Base-by-base conservation (phyloP, 2,797 vertebrate genomes). In the Rhinatrema bivittatum region DNA sequence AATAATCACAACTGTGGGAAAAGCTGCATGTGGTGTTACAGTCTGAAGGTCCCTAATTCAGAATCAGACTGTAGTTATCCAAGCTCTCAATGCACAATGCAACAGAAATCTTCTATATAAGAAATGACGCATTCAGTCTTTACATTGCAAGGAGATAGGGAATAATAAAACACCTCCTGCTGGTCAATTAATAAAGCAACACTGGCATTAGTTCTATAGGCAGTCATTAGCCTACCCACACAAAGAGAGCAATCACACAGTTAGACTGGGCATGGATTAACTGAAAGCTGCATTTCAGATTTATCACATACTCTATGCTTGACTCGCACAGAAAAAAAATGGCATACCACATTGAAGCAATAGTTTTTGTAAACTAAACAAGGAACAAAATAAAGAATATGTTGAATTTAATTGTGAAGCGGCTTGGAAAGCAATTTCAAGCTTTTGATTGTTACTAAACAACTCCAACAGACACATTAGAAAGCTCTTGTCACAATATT, bases 241-340 rank as follows among this genome's bases (percentile, higher is more conserved):
- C 37, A 38, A 48, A 53, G 12, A 8, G 13, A 52, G 60, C 31
- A 49, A 39, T 33, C 23, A 45, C 50, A 48, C 65, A 37, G 7
- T 38, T 56, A 5, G 22, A 62, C 63, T 31, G 6, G 43, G 18
- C 31, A 32, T 32, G 10, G 53, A 4, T 17, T 58, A 18, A 43
- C 65, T 70, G 17, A 62, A 38, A 65, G 9, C 46, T 12, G 32
- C 50, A 55, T 18, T 7, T 61, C 36, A 44, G 20, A 50, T 16
- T 17, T 43, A 5, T 31, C 39, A 9, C 34, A 2, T 25, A 17
- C 16, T 49, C 16, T 13, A 13, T 18, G 33, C 5, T 7, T 35
- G 25, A 43, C 43, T 39, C 28, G 12, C 25, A 46, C 31, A 23
- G 13, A 20, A 19, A 20, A 9, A 34, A 56, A 50, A 19, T n/a